Conservation (phyloP, 2,113 vertebrate genomes). For the Neolamprologus variostigma region DNA sequence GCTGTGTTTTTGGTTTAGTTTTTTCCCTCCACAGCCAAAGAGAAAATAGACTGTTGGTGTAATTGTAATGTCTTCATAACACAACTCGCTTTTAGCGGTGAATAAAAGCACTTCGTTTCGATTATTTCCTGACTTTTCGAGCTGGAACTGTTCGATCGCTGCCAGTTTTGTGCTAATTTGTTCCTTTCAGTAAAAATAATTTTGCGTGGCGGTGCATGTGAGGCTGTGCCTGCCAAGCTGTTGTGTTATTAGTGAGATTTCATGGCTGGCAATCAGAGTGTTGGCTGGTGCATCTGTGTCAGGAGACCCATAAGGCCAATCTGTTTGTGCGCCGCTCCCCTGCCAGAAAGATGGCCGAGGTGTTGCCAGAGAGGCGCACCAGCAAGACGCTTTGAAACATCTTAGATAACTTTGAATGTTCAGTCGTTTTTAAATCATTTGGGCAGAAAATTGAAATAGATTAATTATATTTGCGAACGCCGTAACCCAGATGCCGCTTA, state of each 20-base stretch:
- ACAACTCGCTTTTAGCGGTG: background rate
- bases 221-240: constrained; percentile 17
- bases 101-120: background rate
- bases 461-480: background rate
- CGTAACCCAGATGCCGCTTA: background rate
- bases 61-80: background rate
- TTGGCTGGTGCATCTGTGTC: constrained; percentile 36
- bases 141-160: background rate
- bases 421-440: background rate
- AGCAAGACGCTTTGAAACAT: background rate
- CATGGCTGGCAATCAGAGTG: constrained; percentile 13
- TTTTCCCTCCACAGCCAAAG: background rate
- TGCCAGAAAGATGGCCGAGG: constrained; percentile 18
- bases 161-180: background rate
- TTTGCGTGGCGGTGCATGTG: background rate
- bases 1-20: background rate
- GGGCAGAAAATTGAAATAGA: background rate
- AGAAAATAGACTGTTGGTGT: background rate
- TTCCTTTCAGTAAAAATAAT: background rate
- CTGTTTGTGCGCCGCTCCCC: constrained; percentile 7
- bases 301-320: constrained; percentile 25
- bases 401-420: background rate
- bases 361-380: background rate
- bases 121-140: background rate
- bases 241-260: constrained; percentile 40